phyloP scores from a whole-genome alignment of 2,888 invertebrate species.

The Drosophila crucigera region DNA sequence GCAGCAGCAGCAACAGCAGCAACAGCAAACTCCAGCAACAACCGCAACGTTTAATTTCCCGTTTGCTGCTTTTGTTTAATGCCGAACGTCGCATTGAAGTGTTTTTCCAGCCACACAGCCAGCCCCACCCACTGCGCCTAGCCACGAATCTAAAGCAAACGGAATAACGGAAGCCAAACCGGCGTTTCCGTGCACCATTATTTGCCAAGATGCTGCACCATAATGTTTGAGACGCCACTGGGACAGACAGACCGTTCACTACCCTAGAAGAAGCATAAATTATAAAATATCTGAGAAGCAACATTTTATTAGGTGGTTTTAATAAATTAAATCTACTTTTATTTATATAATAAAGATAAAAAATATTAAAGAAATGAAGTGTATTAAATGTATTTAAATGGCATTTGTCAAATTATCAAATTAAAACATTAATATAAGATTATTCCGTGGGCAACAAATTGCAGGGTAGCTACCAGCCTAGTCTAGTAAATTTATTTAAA shows the following conservation, averaged over 20 bases:
- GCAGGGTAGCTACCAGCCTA: neutral
- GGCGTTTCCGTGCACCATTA: constrained; percentile 65
- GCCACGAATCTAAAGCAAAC: constrained; percentile 37
- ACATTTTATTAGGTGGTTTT: neutral
- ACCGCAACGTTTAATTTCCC: constrained; percentile 62
- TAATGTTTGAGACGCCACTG: neutral
- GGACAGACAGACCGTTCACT: neutral
- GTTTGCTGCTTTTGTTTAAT: constrained; percentile 55
- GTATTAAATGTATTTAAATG: neutral
- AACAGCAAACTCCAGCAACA: constrained; percentile 14
- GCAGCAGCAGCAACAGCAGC: neutral
- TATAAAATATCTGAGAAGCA: neutral
- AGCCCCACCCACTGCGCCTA: neutral
- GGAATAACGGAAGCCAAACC: constrained; percentile 67
- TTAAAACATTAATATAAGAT: neutral
- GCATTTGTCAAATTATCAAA: neutral
- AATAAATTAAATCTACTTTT: neutral
- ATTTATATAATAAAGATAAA: neutral
- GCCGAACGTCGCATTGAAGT: constrained; percentile 58
- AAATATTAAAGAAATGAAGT: neutral
- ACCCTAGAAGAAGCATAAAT: constrained; percentile 8
- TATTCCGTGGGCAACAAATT: neutral
- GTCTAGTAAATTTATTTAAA: fast-evolving
- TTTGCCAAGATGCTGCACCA: constrained; percentile 52
- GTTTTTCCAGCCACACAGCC: constrained; percentile 28